A percentile compares a stretch with the other conserved stretches of the same genome.
These are phyloP conservation scores for Garrulus glandarius DNA, from an alignment of 2,797 vertebrate species.

Conservation along the genomic window DNA sequence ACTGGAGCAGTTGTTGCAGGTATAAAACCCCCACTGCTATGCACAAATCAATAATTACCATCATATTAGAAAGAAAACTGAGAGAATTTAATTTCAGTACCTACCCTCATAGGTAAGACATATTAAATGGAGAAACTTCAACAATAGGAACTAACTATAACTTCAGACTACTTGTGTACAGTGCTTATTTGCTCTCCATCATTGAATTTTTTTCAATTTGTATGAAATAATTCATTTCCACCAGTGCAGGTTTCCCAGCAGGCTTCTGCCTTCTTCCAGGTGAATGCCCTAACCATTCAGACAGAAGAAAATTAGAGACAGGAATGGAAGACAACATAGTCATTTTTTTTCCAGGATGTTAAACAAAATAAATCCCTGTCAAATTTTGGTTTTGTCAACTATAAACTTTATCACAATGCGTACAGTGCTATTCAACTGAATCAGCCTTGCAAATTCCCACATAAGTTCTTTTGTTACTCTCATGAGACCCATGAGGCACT, in stretches of 20 bases:
- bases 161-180: neutral
- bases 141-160: neutral
- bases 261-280: neutral
- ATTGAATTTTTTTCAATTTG: neutral
- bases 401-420: neutral
- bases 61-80: neutral
- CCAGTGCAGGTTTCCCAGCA: neutral
- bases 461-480: neutral
- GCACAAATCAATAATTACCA: neutral
- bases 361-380: constrained; percentile 2
- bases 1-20: neutral
- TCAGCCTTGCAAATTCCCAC: neutral
- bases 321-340: neutral
- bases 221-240: neutral
- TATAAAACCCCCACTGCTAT: neutral
- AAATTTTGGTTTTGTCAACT: neutral
- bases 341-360: neutral
- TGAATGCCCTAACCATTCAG: neutral
- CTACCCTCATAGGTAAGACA: neutral
- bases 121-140: neutral
- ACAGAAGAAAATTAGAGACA: neutral
- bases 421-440: neutral
- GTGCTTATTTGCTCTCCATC: neutral
- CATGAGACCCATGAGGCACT: neutral
- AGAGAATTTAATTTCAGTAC: neutral